These are phyloP conservation scores for Heliconius congener DNA, from an alignment of 1,140 invertebrate genomes.

Conservation along the genomic window DNA sequence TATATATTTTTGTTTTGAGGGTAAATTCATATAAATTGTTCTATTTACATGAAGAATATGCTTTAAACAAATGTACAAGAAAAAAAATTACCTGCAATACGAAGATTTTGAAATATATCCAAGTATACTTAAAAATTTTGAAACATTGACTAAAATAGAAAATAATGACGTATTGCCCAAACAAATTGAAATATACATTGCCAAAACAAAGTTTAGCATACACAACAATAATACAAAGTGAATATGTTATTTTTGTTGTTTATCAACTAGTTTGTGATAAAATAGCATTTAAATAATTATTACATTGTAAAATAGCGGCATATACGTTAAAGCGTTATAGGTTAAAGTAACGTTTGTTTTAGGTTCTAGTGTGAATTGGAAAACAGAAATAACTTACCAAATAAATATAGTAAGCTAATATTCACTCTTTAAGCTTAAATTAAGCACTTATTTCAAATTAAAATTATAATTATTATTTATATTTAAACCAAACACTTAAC, in stretches of 20 bases:
- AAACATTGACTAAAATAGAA: neutral
- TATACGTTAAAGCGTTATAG: neutral
- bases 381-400: neutral
- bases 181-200: neutral
- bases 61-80: neutral
- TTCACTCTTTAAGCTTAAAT: neutral
- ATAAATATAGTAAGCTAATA: neutral
- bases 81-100: neutral
- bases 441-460: constrained; percentile 1
- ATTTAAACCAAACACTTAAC: constrained; percentile 1
- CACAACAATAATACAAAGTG: neutral
- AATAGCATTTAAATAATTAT: neutral
- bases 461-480: neutral
- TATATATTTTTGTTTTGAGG: neutral
- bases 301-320: neutral
- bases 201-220: constrained; percentile 3
- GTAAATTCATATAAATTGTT: neutral
- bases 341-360: constrained; percentile 5
- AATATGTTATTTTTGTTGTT: neutral
- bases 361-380: neutral
- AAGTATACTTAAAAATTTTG: neutral
- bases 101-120: neutral
- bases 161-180: neutral
- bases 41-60: neutral
- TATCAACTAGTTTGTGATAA: neutral